These are phyloP conservation scores for Meleagris gallopavo DNA, from an alignment of 2,113 vertebrate species.

Conservation along the genomic window DNA sequence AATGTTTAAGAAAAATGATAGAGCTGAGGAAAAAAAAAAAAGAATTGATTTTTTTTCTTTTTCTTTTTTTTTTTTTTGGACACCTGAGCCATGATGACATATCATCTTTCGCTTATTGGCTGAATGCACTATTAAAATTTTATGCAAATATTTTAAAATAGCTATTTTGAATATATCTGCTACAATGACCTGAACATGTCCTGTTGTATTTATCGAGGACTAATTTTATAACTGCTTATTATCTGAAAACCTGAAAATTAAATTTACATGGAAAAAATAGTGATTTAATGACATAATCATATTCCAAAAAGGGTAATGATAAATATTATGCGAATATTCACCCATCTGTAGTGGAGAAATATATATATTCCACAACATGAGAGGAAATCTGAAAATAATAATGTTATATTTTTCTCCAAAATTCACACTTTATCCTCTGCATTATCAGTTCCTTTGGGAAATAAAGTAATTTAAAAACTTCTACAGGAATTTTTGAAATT, in stretches of 20 bases:
- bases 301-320: neutral
- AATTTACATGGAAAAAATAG: neutral
- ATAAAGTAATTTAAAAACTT: neutral
- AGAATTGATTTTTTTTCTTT: neutral
- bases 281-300: neutral
- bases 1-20: neutral
- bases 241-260: neutral
- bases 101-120: neutral
- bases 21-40: neutral
- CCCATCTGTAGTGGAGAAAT: neutral
- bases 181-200: neutral
- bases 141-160: neutral
- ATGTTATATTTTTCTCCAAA: neutral
- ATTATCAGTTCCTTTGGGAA: neutral
- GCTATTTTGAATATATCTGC: neutral
- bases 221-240: neutral
- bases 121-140: neutral
- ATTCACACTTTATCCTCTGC: neutral
- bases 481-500: neutral
- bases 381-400: neutral
- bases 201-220: neutral
- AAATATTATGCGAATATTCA: neutral
- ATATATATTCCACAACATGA: fast-evolving
- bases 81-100: neutral
- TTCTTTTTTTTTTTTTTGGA: neutral